Percentiles rank a stretch among this genome's conserved stretches.
Evolutionary conservation across 2,113 vertebrate genomes (phyloP).

Genomic region (Atlantisia rogersi): DNA sequence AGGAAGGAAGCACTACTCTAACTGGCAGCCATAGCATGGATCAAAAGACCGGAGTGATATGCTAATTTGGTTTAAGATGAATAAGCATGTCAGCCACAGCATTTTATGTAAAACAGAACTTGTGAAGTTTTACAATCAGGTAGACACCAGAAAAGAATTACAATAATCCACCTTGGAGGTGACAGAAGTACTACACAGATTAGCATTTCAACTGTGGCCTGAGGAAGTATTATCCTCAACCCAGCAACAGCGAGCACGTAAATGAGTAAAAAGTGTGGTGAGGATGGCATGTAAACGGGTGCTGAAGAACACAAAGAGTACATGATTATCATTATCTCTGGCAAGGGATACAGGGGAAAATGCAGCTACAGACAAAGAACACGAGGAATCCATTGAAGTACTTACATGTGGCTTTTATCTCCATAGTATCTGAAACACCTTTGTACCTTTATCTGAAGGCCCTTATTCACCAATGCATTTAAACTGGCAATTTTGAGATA

Average conservation of each 20-base stretch:
- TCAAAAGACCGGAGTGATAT: slow-evolving; percentile 55
- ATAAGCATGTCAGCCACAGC: slow-evolving; percentile 22
- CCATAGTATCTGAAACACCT: not conserved
- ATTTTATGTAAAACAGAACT: slow-evolving; percentile 57
- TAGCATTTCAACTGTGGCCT: slow-evolving; percentile 26
- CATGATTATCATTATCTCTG: not conserved
- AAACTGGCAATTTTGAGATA: not conserved
- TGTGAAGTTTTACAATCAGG: slow-evolving; percentile 59
- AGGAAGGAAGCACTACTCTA: not conserved
- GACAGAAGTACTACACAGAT: slow-evolving; percentile 47
- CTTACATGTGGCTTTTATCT: not conserved
- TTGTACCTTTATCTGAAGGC: not conserved
- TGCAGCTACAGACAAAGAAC: not conserved
- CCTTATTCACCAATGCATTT: not conserved
- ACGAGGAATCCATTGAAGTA: not conserved
- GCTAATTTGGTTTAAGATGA: slow-evolving; percentile 61
- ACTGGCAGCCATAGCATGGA: slow-evolving; percentile 39
- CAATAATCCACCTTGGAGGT: slow-evolving; percentile 53
- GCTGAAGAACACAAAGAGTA: not conserved
- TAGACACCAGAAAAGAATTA: slow-evolving; percentile 56
- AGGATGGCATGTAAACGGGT: not conserved
- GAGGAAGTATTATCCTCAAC: slow-evolving; percentile 39
- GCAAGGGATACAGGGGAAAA: not conserved
- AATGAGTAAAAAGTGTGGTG: not conserved
- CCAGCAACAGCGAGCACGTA: not conserved